phyloP scores from a whole-genome alignment of 1,140 invertebrate species.

The Trachymyrmex cornetzi region DNA sequence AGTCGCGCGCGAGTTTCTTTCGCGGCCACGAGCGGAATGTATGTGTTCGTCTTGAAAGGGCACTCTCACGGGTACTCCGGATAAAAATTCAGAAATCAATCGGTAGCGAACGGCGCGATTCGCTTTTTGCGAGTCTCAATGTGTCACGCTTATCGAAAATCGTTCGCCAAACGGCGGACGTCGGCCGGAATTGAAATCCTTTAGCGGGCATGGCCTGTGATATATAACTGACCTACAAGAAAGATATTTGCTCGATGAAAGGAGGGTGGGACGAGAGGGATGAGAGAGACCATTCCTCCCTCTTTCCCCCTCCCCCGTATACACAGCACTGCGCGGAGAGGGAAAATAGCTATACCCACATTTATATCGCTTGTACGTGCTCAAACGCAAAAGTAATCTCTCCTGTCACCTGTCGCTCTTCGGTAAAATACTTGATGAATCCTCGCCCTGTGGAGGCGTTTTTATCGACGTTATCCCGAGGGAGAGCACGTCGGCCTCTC shows the following conservation, averaged over 20 bases:
- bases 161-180: slow-evolving; percentile 52
- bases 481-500: slow-evolving; percentile 28
- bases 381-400: slow-evolving; percentile 74
- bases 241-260: slow-evolving; percentile 42
- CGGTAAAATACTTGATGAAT: slow-evolving; percentile 74
- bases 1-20: slow-evolving; percentile 30
- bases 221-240: slow-evolving; percentile 65
- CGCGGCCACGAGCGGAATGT: not conserved
- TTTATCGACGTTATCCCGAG: slow-evolving; percentile 68
- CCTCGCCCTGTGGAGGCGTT: slow-evolving; percentile 62
- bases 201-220: slow-evolving; percentile 49
- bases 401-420: slow-evolving; percentile 72
- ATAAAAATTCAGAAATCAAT: slow-evolving; percentile 57
- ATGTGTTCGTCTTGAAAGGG: slow-evolving; percentile 6
- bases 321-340: not conserved
- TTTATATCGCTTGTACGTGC: slow-evolving; percentile 42
- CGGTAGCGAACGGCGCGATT: not conserved
- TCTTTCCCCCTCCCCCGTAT: not conserved
- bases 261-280: not conserved
- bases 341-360: slow-evolving; percentile 34
- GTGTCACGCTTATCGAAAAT: slow-evolving; percentile 58
- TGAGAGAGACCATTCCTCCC: not conserved
- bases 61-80: slow-evolving; percentile 21
- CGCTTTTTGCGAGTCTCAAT: slow-evolving; percentile 50
- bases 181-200: slow-evolving; percentile 64